These are phyloP conservation scores for Stenoptilia bipunctidactyla DNA, from an alignment of 2,888 invertebrate genomes.

Conservation along the genomic window DNA sequence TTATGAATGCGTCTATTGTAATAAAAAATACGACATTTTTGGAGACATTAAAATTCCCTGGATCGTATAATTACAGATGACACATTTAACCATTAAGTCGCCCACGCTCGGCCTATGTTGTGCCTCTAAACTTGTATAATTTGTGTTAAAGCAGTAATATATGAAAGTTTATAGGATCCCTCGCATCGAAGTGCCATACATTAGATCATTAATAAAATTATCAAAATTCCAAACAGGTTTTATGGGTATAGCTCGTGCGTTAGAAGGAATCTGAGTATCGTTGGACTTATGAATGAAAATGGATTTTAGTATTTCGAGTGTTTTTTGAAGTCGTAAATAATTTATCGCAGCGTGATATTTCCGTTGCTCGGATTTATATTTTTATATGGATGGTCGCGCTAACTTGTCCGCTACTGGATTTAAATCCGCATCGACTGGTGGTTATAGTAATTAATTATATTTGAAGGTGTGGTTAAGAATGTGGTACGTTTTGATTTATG, in stretches of 20 bases:
- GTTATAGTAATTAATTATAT: background rate
- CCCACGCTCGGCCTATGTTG: conserved; percentile 64
- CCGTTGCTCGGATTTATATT: conserved; percentile 58
- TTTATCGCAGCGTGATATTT: conserved; percentile 66
- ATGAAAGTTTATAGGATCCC: conserved; percentile 56
- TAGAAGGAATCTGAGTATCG: conserved; percentile 42
- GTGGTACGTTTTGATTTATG: background rate
- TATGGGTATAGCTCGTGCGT: conserved; percentile 57
- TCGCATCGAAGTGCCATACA: conserved; percentile 53
- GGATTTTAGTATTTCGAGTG: conserved; percentile 67
- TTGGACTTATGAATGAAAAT: conserved; percentile 66
- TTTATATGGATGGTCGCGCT: conserved; percentile 45
- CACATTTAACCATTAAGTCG: conserved; percentile 67
- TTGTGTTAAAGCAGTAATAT: conserved; percentile 70
- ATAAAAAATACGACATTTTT: conserved; percentile 63
- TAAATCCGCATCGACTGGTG: conserved; percentile 29
- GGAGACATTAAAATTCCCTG: conserved; percentile 64
- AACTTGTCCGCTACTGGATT: conserved; percentile 57
- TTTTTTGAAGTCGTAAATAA: conserved; percentile 66
- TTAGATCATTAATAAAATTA: conserved; percentile 70
- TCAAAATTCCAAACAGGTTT: conserved; percentile 69
- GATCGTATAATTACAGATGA: conserved; percentile 68
- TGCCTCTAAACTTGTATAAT: conserved; percentile 67
- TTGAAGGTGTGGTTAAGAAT: conserved; percentile 2
- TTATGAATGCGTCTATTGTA: conserved; percentile 47